Evolutionary conservation across 2,113 vertebrate species (phyloP).

Genomic region (Hippocampus zosterae): DNA sequence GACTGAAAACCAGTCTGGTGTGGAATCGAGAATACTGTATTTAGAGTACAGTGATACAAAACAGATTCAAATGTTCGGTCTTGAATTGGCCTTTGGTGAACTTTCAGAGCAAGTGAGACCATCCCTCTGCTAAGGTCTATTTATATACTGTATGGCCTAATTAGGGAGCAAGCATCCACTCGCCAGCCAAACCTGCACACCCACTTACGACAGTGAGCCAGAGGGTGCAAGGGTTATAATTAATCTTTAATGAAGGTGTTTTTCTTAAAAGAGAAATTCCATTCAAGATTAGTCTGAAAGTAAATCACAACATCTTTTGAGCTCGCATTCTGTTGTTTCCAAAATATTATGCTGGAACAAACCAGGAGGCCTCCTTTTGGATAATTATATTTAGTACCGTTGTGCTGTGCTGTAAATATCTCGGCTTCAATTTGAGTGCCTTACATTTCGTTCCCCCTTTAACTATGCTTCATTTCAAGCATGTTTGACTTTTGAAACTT

Average conservation of each 20-base stretch:
- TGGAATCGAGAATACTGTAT: neutral
- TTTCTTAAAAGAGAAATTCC: slow-evolving; percentile 5
- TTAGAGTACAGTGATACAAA: neutral
- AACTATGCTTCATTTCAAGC: slow-evolving; percentile 32
- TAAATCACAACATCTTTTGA: slow-evolving; percentile 11
- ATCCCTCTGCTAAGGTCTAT: slow-evolving; percentile 26
- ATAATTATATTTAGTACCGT: slow-evolving; percentile 41
- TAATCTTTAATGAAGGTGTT: neutral
- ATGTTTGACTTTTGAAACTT: slow-evolving; percentile 16
- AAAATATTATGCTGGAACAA: slow-evolving; percentile 6
- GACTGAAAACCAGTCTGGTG: neutral
- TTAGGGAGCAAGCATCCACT: slow-evolving; percentile 36
- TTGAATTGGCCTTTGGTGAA: neutral
- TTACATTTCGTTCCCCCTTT: slow-evolving; percentile 36
- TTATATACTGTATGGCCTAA: slow-evolving; percentile 39
- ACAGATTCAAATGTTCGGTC: neutral
- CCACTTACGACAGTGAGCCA: slow-evolving; percentile 2
- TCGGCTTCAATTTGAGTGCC: slow-evolving; percentile 35
- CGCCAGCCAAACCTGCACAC: slow-evolving; percentile 28
- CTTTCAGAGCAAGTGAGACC: neutral
- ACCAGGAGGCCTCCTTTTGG: slow-evolving; percentile 18
- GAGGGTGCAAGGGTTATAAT: slow-evolving; percentile 5
- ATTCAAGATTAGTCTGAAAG: slow-evolving; percentile 4
- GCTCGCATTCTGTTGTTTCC: neutral
- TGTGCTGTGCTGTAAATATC: slow-evolving; percentile 25